Base-by-base conservation (phyloP, 2,888 invertebrate genomes). In the Eulithis testata region DNA sequence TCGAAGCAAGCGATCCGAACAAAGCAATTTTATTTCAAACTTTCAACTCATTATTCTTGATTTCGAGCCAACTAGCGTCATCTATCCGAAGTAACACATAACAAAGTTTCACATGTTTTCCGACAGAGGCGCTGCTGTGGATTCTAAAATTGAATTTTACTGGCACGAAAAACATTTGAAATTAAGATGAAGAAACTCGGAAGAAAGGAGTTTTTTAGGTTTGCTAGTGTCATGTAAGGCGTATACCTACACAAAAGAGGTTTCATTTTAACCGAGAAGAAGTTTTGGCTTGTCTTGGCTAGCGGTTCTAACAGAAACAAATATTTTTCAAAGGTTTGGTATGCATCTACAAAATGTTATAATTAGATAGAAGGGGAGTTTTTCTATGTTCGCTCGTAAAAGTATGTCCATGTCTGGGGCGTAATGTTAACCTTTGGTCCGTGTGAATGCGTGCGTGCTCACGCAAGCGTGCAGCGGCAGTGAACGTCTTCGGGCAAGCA, bases 401-500 rank as follows among this genome's bases (percentile, higher is more conserved):
- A 36, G 36, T 52, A 51, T 27, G 50, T n/a, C 44, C n/a, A 21
- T 21, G 21, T 21, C 21, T 21, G 21, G 21, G 21, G 21, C 6
- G 44, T 44, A n/a, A 44, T 43, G 11, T 11, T 58, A 71, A 91
- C 92, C 92, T 91, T 81, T 93, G 92, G 85, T 93, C 91, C 54
- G 93, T 92, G 84, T 93, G 92, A 73, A 91, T 92, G 75, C 91
- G 86, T 69, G 91, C 90, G 78, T 92, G 93, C 58, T 93, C 93
- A 76, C 92, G 88, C 86, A 93, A 81, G 71, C 93, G 89, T 78
- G 93, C 93, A 21, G 92, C 91, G 60, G 93, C 93, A 70, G 93
- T 93, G 85, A 93, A 92, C 79, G 93, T 93, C 91, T 93, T 93
- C 73, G 90, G 89, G 87, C 93, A 93, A 69, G 85, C 87, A 47